phyloP scores from a whole-genome alignment of 2,113 vertebrate genomes.

The Pseudonaja textilis region DNA sequence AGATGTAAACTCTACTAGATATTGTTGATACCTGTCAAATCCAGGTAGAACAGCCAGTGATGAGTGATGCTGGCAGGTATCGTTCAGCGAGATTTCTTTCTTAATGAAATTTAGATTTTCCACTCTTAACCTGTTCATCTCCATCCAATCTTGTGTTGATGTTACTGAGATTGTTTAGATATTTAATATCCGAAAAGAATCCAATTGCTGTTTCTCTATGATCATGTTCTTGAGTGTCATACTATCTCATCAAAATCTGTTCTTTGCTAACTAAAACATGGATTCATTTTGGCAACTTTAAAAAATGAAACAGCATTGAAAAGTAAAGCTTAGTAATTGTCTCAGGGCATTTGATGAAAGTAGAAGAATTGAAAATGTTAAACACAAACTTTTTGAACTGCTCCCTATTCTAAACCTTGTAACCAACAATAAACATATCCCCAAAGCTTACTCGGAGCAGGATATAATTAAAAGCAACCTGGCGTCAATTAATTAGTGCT shows the following conservation, averaged over 20 bases:
- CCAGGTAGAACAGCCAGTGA: background rate
- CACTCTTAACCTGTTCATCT: background rate
- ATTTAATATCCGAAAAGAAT: background rate
- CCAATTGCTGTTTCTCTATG: background rate
- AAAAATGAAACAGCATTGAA: background rate
- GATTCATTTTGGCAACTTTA: constrained; percentile 1
- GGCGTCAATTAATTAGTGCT: constrained; percentile 18
- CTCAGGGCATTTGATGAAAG: constrained; percentile 3
- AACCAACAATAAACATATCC: constrained; percentile 21
- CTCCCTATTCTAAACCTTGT: background rate
- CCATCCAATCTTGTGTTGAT: background rate
- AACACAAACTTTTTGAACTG: constrained; percentile 10
- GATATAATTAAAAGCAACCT: constrained; percentile 42
- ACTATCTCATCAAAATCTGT: background rate
- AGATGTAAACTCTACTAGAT: background rate
- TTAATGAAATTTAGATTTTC: background rate
- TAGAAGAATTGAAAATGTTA: constrained; percentile 4
- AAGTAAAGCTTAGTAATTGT: background rate
- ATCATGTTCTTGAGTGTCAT: background rate
- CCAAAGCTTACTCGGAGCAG: constrained; percentile 6
- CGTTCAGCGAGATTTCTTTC: background rate
- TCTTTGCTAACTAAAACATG: background rate
- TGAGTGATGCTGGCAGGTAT: background rate
- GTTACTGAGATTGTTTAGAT: background rate
- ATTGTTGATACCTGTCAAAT: background rate